phyloP scores from a whole-genome alignment of 2,888 invertebrate species.

The Nemotelus nigrinus region DNA sequence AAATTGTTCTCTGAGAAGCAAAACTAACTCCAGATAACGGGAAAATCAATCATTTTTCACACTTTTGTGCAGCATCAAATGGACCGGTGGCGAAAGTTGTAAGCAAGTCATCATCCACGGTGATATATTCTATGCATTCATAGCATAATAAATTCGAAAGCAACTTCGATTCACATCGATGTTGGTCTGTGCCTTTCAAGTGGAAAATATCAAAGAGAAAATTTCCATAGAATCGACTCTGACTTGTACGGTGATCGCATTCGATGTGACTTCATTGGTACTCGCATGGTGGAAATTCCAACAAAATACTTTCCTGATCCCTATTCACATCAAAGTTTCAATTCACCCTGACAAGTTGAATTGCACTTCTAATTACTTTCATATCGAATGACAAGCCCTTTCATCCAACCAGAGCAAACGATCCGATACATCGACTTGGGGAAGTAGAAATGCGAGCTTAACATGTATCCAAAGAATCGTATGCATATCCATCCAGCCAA shows the following conservation, averaged over 20 bases:
- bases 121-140: too few relatives aligned
- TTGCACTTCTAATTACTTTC: conserved; percentile 36
- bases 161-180: too few relatives aligned
- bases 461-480: neutral
- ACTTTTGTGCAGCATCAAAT: too few relatives aligned
- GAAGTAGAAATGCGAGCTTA: neutral
- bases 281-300: neutral
- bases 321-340: conserved; percentile 27
- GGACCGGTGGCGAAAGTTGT: too few relatives aligned
- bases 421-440: neutral
- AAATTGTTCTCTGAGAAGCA: too few relatives aligned
- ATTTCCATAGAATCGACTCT: neutral
- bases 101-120: too few relatives aligned
- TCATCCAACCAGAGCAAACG: conserved; percentile 14
- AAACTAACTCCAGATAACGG: too few relatives aligned
- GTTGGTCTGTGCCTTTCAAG: neutral
- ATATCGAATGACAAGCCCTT: conserved; percentile 37
- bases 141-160: too few relatives aligned
- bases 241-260: neutral
- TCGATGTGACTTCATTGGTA: conserved; percentile 3
- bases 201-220: conserved; percentile 22
- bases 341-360: conserved; percentile 37
- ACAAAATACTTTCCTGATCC: conserved; percentile 21
- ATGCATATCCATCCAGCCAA: neutral
- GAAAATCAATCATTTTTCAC: too few relatives aligned